Percentiles rank a stretch among this genome's conserved stretches.
Conservation (phyloP, 2,888 invertebrate species). For the Ormyrus nitidulus region DNA sequence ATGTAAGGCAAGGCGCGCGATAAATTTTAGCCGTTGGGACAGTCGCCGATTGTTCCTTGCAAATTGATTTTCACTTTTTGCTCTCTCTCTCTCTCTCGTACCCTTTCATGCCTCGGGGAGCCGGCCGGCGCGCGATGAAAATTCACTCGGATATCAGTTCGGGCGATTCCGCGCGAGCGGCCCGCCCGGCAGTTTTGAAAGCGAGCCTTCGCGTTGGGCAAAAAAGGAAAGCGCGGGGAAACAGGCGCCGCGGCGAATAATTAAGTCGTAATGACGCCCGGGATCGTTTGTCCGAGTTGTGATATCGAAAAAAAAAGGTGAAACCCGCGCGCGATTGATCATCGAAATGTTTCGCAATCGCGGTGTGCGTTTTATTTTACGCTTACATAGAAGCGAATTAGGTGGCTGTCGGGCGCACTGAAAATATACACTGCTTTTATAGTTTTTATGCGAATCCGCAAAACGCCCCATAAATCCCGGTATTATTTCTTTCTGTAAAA, state of each 20-base stretch:
- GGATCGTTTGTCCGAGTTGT: slow-evolving; percentile 20
- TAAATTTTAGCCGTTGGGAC: slow-evolving; percentile 46
- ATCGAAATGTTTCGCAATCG: no score
- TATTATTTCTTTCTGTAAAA: no score
- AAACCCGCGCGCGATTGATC: no score
- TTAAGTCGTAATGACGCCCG: slow-evolving; percentile 9
- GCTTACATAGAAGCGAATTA: no score
- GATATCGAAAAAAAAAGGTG: background rate
- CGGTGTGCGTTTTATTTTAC: no score
- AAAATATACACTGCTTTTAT: no score
- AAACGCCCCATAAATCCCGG: background rate
- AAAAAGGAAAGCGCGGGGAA: background rate
- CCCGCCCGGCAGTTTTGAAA: slow-evolving; percentile 2
- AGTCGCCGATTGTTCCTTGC: slow-evolving; percentile 53
- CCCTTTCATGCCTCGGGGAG: slow-evolving; percentile 19
- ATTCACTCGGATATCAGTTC: slow-evolving; percentile 17
- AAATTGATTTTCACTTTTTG: slow-evolving; percentile 56
- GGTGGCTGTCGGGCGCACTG: no score
- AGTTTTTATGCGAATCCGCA: no score
- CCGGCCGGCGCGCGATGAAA: slow-evolving; percentile 21
- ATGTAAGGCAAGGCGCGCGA: slow-evolving; percentile 40
- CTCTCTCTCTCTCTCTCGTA: background rate
- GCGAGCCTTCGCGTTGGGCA: background rate
- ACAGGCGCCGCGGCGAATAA: background rate
- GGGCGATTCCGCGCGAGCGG: background rate